Conservation (phyloP, 2,797 vertebrate genomes). For the Labroides dimidiatus region DNA sequence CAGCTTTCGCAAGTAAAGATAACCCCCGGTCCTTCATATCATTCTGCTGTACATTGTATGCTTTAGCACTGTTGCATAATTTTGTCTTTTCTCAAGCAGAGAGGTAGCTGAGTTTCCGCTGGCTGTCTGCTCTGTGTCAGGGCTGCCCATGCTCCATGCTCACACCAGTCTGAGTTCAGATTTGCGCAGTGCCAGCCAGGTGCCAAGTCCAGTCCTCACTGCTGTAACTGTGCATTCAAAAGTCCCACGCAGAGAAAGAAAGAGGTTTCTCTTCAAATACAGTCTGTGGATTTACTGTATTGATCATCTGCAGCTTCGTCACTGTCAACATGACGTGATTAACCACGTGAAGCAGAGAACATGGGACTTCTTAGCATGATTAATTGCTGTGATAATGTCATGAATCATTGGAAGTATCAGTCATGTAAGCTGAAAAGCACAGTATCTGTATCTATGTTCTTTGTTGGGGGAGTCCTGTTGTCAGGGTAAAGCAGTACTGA, state of each 20-base stretch:
- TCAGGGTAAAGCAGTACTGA: constrained; percentile 54
- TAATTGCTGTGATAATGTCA: constrained; percentile 1
- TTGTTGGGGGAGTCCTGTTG: constrained; percentile 16
- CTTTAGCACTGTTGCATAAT: neutral
- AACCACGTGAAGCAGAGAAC: neutral
- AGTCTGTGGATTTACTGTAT: neutral
- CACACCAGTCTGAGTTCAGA: neutral
- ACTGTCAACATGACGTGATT: neutral
- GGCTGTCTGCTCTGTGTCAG: neutral
- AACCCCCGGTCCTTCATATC: constrained; percentile 35
- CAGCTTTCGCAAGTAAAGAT: constrained; percentile 67
- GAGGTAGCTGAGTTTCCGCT: neutral
- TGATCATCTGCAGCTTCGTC: neutral
- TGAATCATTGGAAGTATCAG: constrained; percentile 64
- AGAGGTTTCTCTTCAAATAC: neutral
- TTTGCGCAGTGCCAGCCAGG: constrained; percentile 50
- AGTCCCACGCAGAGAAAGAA: neutral
- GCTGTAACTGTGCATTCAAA: constrained; percentile 2
- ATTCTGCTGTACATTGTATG: neutral
- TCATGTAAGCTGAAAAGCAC: neutral
- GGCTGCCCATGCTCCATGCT: neutral
- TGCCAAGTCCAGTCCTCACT: constrained; percentile 44
- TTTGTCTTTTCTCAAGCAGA: neutral
- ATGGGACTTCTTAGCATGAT: constrained; percentile 3
- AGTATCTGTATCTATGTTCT: neutral